Evolutionary conservation across 1,140 invertebrate genomes (phyloP).

Genomic region (Periplaneta americana): DNA sequence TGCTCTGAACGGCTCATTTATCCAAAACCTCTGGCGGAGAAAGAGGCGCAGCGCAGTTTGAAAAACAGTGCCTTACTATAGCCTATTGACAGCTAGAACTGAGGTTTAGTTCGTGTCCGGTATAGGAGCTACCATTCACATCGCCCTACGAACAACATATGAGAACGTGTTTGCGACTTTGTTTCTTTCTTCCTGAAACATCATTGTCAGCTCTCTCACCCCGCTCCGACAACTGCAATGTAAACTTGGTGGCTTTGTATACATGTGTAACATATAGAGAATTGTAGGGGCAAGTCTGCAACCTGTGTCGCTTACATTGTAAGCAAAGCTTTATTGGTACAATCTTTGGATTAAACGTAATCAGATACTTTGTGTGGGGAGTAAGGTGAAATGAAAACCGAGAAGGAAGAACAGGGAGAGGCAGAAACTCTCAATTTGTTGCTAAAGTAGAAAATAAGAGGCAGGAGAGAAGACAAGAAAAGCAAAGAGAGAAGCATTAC

Average conservation of each 20-base stretch:
- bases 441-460: background rate
- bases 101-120: no score
- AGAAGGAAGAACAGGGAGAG: background rate
- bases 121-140: no score
- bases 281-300: background rate
- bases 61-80: no score
- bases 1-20: no score
- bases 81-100: no score
- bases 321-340: background rate
- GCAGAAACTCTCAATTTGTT: background rate
- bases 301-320: background rate
- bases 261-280: background rate
- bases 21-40: no score
- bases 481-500: background rate
- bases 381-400: background rate
- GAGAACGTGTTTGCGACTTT: background rate
- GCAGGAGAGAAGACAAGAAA: background rate
- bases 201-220: background rate
- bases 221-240: background rate
- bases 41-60: no score
- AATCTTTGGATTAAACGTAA: background rate
- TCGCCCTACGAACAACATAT: no score
- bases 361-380: background rate
- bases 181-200: background rate
- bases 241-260: background rate